These are phyloP conservation scores for Fistularia commersonii DNA, from an alignment of 2,797 vertebrate species.

Conservation along the genomic window DNA sequence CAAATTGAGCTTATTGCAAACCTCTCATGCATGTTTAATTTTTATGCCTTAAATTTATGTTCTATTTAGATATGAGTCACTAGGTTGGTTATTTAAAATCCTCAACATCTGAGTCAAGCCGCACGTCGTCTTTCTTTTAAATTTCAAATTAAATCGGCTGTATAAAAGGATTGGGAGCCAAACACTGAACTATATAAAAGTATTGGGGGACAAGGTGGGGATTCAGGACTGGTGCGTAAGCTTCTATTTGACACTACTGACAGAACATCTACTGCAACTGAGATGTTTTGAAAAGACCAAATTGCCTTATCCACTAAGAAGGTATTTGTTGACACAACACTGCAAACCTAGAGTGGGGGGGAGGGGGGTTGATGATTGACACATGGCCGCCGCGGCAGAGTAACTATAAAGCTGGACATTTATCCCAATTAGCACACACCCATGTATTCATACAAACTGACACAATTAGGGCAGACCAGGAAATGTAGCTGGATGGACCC, in stretches of 20 bases:
- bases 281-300: slow-evolving; percentile 68
- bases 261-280: slow-evolving; percentile 58
- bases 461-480: slow-evolving; percentile 54
- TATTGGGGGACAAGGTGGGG: slow-evolving; percentile 5
- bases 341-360: slow-evolving; percentile 42
- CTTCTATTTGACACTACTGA: slow-evolving; percentile 54
- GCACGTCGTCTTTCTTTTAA: slow-evolving; percentile 10
- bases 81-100: not conserved
- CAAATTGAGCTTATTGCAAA: not conserved
- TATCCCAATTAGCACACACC: slow-evolving; percentile 58
- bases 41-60: slow-evolving; percentile 1
- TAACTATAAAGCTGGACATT: slow-evolving; percentile 60
- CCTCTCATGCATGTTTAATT: not conserved
- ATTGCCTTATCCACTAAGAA: slow-evolving; percentile 65
- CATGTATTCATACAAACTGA: slow-evolving; percentile 39
- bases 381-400: slow-evolving; percentile 42
- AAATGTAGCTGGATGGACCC: slow-evolving; percentile 39
- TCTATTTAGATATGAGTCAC: too few relatives aligned
- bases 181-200: slow-evolving; percentile 25
- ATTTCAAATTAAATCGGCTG: slow-evolving; percentile 30
- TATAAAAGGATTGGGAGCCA: slow-evolving; percentile 24
- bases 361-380: slow-evolving; percentile 55
- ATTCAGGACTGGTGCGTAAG: slow-evolving; percentile 41
- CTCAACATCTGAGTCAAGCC: slow-evolving; percentile 4
- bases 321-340: slow-evolving; percentile 66